phyloP scores from a whole-genome alignment of 2,797 vertebrate species.

The Sarcoramphus papa region DNA sequence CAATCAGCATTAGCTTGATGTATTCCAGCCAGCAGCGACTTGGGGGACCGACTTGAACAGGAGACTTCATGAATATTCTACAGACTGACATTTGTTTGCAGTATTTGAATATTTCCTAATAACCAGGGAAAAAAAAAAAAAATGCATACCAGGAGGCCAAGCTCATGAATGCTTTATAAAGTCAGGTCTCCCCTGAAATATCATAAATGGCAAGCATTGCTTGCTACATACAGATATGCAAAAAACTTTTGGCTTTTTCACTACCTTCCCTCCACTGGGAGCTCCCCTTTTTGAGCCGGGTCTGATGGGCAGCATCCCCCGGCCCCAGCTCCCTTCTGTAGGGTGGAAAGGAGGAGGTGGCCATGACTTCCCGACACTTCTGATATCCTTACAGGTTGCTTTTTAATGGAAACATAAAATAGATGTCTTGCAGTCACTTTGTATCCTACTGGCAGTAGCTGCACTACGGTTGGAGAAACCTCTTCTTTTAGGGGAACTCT shows the following conservation, averaged over 20 bases:
- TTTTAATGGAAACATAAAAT: not conserved
- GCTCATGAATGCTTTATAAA: slow-evolving; percentile 60
- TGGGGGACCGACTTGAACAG: slow-evolving; percentile 32
- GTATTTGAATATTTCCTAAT: slow-evolving; percentile 57
- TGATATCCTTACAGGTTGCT: not conserved
- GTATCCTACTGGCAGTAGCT: not conserved
- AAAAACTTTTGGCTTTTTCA: not conserved
- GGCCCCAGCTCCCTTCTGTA: not conserved
- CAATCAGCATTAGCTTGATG: slow-evolving; percentile 57
- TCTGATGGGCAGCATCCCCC: not conserved
- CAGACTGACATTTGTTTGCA: slow-evolving; percentile 53
- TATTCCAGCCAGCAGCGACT: slow-evolving; percentile 54
- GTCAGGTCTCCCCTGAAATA: slow-evolving; percentile 33
- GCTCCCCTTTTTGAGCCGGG: not conserved
- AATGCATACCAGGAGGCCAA: not conserved
- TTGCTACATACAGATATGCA: not conserved
- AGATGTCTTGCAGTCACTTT: not conserved
- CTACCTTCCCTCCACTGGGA: not conserved
- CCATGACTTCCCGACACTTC: rapidly evolving
- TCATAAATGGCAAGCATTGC: not conserved
- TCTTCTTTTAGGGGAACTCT: not conserved
- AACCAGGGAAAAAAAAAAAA: not conserved
- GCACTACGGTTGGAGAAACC: not conserved
- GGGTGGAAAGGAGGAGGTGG: not conserved
- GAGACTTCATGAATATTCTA: slow-evolving; percentile 62